Percentiles rank a stretch among this genome's conserved stretches.
Conservation (phyloP, 2,888 invertebrate genomes). For the Gasteruption jaculator region DNA sequence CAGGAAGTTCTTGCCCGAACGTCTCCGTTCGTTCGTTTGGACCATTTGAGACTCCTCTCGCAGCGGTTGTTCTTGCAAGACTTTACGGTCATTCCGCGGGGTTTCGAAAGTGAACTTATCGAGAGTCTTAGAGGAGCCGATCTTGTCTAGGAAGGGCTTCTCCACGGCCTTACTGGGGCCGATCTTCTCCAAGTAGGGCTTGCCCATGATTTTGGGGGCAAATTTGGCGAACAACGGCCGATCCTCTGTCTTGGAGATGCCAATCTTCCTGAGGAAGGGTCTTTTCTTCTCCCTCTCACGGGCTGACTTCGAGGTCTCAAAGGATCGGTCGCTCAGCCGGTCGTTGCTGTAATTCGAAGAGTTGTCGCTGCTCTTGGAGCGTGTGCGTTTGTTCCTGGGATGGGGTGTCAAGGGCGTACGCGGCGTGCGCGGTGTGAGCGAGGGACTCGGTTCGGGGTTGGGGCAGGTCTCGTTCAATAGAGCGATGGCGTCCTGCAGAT, state of each 20-base stretch:
- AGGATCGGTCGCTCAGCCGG: conserved; percentile 35
- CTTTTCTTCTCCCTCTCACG: conserved; percentile 36
- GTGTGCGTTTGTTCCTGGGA: conserved; percentile 39
- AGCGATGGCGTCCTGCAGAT: conserved; percentile 45
- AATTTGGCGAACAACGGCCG: conserved; percentile 42
- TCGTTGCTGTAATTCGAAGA: conserved; percentile 47
- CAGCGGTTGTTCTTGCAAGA: conserved; percentile 10
- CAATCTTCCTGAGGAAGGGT: conserved; percentile 46
- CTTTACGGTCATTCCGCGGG: conserved; percentile 21
- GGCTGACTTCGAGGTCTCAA: conserved; percentile 23
- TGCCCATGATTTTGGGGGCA: conserved; percentile 41
- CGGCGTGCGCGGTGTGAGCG: conserved; percentile 43
- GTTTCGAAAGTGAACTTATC: conserved; percentile 44
- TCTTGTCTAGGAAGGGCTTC: conserved; percentile 44
- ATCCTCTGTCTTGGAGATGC: conserved; percentile 47
- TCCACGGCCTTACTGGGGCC: conserved; percentile 45
- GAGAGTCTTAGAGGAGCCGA: conserved; percentile 43
- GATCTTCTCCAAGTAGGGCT: conserved; percentile 47
- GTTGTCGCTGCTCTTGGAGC: conserved; percentile 49
- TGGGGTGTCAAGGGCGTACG: conserved; percentile 43
- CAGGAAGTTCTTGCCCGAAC: conserved; percentile 43
- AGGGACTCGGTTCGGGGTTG: conserved; percentile 43
- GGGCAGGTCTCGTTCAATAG: conserved; percentile 48
- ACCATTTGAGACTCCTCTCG: too few species aligned
- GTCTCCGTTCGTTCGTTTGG: conserved; percentile 25